Percentiles rank a stretch among this genome's conserved stretches.
Evolutionary conservation across 2,888 invertebrate species (phyloP).

Genomic region (Limnephilus lunatus): DNA sequence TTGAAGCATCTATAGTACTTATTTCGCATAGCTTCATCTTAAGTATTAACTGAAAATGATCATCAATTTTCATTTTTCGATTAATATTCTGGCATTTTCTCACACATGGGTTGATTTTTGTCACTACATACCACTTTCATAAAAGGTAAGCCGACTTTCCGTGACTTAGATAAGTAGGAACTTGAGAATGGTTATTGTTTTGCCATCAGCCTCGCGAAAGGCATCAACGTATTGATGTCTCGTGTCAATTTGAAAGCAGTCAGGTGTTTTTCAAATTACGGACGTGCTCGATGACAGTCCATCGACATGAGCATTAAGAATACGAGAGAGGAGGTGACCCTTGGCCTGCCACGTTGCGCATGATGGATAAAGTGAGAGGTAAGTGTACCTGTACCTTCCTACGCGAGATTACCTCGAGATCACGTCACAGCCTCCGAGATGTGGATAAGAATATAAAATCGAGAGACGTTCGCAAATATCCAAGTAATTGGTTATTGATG

Average conservation of each 20-base stretch:
- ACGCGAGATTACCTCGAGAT: not conserved
- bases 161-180: not conserved
- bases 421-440: conserved; percentile 12
- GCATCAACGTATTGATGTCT: not conserved
- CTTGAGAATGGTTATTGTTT: not conserved
- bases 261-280: conserved; percentile 11
- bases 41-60: no score
- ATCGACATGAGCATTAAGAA: not conserved
- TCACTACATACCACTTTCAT: no score
- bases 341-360: conserved; percentile 12
- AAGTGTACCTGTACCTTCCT: not conserved
- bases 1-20: no score
- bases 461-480: conserved; percentile 22
- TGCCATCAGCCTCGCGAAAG: conserved; percentile 3
- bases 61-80: no score
- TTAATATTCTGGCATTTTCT: no score
- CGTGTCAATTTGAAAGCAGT: conserved; percentile 26
- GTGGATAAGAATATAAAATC: not conserved
- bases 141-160: not conserved
- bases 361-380: conserved; percentile 18
- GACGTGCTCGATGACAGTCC: conserved; percentile 41
- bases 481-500: not conserved
- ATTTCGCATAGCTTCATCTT: no score
- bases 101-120: no score
- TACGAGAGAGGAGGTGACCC: conserved; percentile 18